Conservation (phyloP, 2,113 vertebrate species). For the Chiloscyllium plagiosum region DNA sequence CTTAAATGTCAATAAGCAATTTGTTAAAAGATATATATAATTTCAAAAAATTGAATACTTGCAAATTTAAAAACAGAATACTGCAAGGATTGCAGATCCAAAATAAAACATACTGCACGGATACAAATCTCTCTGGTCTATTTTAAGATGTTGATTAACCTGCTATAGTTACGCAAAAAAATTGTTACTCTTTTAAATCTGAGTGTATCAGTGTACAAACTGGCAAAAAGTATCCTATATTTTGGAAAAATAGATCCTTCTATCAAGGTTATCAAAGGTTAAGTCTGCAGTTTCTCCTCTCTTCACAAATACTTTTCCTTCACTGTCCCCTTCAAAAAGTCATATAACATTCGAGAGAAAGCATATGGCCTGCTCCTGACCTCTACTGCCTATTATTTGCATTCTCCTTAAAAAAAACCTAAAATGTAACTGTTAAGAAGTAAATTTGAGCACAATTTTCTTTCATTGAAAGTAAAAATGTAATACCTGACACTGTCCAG, state of each 20-base stretch:
- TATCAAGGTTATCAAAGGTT: not conserved
- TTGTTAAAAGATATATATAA: slow-evolving; percentile 7
- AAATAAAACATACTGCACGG: not conserved
- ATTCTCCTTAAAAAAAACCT: not conserved
- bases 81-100: not conserved
- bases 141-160: not conserved
- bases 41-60: slow-evolving; percentile 11
- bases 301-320: not conserved
- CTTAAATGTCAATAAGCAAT: not conserved
- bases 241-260: not conserved
- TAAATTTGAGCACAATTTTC: not conserved
- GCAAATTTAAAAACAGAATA: not conserved
- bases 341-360: not conserved
- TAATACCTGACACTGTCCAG: slow-evolving; percentile 72
- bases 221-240: not conserved
- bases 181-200: not conserved
- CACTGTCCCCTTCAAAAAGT: not conserved
- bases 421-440: not conserved
- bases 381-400: not conserved
- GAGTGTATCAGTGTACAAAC: not conserved
- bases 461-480: slow-evolving; percentile 3
- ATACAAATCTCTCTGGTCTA: not conserved
- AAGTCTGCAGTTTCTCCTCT: not conserved
- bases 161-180: not conserved
- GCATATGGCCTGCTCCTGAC: not conserved